Conservation (phyloP, 2,797 vertebrate species). For the Aplochiton taeniatus region DNA sequence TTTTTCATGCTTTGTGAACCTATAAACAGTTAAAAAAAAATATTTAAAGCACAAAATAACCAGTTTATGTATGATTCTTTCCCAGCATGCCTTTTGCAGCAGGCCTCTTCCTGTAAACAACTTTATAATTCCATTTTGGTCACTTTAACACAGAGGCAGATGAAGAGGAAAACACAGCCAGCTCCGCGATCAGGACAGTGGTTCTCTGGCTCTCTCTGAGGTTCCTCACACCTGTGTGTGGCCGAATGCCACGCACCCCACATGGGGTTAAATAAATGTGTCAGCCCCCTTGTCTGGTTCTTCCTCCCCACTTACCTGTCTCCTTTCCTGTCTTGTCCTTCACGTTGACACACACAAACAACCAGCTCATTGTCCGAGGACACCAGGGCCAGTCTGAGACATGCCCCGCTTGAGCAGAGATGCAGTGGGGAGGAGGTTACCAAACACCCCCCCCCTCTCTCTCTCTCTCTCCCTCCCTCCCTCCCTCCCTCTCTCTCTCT, state of each 20-base stretch:
- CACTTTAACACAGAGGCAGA: constrained; percentile 26
- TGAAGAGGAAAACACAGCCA: no score
- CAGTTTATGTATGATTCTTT: constrained; percentile 43
- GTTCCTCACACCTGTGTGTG: constrained; percentile 61
- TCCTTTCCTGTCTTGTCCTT: not conserved
- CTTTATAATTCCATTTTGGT: constrained; percentile 53
- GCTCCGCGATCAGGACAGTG: no score
- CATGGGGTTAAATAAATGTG: constrained; percentile 5
- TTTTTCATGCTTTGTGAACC: constrained; percentile 18
- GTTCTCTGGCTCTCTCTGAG: constrained; percentile 35
- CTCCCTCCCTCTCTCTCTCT: not conserved
- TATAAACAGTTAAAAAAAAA: not conserved
- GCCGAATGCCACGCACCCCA: constrained; percentile 12
- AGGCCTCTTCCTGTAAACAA: constrained; percentile 33
- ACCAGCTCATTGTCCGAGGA: not conserved
- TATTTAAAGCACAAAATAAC: constrained; percentile 28
- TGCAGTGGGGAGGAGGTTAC: no score
- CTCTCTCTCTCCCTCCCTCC: no score
- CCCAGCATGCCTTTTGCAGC: constrained; percentile 33
- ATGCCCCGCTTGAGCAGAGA: not conserved
- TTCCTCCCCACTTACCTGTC: not conserved
- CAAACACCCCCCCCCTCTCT: no score
- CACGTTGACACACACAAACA: no score
- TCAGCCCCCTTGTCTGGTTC: not conserved
- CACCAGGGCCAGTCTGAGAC: no score